Percentiles rank a stretch among this genome's conserved stretches.
Conservation (phyloP, 2,113 vertebrate genomes). For the Lagenorhynchus albirostris region DNA sequence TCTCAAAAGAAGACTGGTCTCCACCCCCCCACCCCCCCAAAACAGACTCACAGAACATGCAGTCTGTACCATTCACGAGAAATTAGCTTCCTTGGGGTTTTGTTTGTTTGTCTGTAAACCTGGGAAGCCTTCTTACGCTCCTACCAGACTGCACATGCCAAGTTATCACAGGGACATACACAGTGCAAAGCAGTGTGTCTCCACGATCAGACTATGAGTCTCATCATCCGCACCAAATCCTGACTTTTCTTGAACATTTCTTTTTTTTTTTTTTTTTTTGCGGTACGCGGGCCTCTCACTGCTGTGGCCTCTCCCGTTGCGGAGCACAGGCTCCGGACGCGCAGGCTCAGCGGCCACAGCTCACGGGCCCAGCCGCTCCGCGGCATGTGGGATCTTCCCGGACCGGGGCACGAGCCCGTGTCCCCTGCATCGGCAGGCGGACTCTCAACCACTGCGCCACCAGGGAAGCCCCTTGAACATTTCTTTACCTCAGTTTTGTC, state of each 20-base stretch:
- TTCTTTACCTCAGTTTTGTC: constrained; percentile 9
- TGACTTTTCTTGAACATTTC: not conserved
- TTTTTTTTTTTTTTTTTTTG: not conserved
- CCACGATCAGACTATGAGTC: not conserved
- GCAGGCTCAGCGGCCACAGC: no score
- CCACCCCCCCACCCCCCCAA: no score
- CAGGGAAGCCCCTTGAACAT: not conserved
- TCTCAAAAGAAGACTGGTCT: not conserved
- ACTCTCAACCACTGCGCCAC: no score
- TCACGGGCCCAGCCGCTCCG: no score
- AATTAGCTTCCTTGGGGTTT: not conserved
- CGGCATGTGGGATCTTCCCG: no score
- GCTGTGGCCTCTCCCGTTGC: no score
- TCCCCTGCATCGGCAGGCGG: no score
- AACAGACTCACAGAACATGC: not conserved
- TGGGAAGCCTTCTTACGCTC: not conserved
- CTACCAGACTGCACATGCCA: not conserved
- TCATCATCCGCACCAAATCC: not conserved
- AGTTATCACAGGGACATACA: not conserved
- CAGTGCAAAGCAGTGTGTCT: not conserved
- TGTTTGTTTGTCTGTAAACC: not conserved
- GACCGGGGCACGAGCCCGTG: no score
- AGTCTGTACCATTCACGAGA: not conserved
- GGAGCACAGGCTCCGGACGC: no score
- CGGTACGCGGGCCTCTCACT: no score